Evolutionary conservation across 2,113 vertebrate genomes (phyloP), one percentile per base, ranked within the genome.

Genomic region (Passer domesticus): DNA sequence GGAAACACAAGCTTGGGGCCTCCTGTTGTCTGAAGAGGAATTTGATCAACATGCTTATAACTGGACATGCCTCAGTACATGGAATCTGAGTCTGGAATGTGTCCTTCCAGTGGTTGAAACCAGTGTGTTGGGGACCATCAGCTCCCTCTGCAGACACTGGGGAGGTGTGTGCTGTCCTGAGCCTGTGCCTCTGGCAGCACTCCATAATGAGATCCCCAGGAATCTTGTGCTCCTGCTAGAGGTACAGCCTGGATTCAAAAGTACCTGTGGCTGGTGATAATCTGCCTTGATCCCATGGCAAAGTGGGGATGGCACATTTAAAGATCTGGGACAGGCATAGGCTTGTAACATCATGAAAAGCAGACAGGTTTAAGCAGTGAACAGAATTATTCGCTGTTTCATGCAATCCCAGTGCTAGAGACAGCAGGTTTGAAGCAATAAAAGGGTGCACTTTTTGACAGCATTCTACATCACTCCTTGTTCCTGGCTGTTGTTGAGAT

Each of bases 381-480:
- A 68, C 22, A 39, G 33, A 58, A 58, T 80, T 80, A 69, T 62
- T 80, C 64, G 47, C 59, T 33, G 46, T 70, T 92, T 59, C 53
- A 50, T 43, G 27, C 50, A 73, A 64, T 44, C 41, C 20, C 46
- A 86, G 66, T 63, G 53, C 59, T 33, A 66, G 22, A 90, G 46
- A 74, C 59, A 58, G 55, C 50, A 90, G 82, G 33, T 33, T 76
- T 66, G 43, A 80, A 80, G 76, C 53, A 83, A 80, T 72, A 92
- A 96, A 94, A 95, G 33, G 62, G 63, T 80, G 69, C 17, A 64
- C 58, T 87, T 87, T 66, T 82, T 94, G 86, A 91, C 70, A 94
- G 39, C 22, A 68, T 33, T 43, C 49, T 90, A 80, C 89, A 95
- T 82, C 27, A 84, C 23, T 76, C 41, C 67, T 70, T 88, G 27